Base-by-base conservation (phyloP, 1,140 invertebrate species). In the Campodea augens region DNA sequence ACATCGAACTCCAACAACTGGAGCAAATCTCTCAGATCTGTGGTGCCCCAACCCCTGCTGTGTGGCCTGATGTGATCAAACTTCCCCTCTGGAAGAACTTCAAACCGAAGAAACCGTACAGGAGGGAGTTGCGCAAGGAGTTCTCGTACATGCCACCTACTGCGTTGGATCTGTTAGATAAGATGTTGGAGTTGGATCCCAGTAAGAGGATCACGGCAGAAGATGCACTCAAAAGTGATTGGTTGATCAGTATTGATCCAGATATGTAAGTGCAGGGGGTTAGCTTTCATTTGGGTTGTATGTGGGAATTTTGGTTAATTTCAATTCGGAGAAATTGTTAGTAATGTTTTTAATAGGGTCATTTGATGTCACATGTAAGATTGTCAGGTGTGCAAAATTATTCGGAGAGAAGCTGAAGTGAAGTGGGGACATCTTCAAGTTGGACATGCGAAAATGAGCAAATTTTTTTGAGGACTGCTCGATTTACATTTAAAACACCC, bases 51-150 rank as follows among this genome's bases (percentile, higher is more conserved):
- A 80, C 81, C 44, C 92, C 93, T 0, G 88, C 87, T n/a, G 85
- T 88, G 37, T 99, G 96, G 96, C 93, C 95, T 1, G 81, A 83
- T 58, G 93, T 99, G 18, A 89, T 92, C 47, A 83, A 92, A 60
- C 66, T 98, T 39, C 91, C 92, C 1, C 69, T 87, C 0, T 98
- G 89, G 73, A 76, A 89, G 56, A 81, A 82, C 13, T 70, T 98
- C 15, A 87, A 92, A 58, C 85, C 88, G 22, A 96, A 95, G 64
- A 88, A 88, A 52, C 73, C 78, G 27, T 81, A 96, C 63, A 72
- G 86, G 49, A 70, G 95, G 45, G 74, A 81, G 49, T 65, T 99
- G 18, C 69, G 89, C 32, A 92, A 98, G 57, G 87, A 96, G 56
- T 98, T 95, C 64, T 69, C 75, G 25, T 86, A 85, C 60, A 82